phyloP scores from a whole-genome alignment of 2,113 vertebrate genomes.

The Cygnus atratus region DNA sequence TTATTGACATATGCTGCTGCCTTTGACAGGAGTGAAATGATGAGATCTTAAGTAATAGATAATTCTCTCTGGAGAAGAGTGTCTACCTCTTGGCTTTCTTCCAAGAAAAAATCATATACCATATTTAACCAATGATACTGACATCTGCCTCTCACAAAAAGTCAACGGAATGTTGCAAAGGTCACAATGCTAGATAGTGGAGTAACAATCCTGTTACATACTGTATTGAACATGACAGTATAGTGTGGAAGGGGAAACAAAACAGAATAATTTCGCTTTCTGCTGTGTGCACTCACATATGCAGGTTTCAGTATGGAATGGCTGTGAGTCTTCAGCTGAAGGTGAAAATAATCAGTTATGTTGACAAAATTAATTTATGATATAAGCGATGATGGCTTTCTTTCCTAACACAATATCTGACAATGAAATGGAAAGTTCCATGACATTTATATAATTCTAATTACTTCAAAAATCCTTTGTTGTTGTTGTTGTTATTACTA shows the following conservation, averaged over 20 bases:
- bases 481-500: neutral
- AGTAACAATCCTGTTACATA: neutral
- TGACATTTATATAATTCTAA: neutral
- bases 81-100: constrained; percentile 15
- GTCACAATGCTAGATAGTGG: constrained; percentile 14
- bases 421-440: neutral
- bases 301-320: neutral
- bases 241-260: neutral
- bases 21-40: constrained; percentile 34
- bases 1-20: constrained; percentile 1
- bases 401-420: neutral
- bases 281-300: neutral
- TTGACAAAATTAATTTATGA: neutral
- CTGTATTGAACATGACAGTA: neutral
- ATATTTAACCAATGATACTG: constrained; percentile 34
- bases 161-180: constrained; percentile 26
- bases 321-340: neutral
- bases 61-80: constrained; percentile 27
- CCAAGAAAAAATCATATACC: constrained; percentile 38
- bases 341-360: neutral
- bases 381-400: neutral
- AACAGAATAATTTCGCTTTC: neutral
- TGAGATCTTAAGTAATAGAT: constrained; percentile 39
- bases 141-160: constrained; percentile 40
- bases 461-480: neutral